Evolutionary conservation across 2,888 invertebrate genomes (phyloP).

Genomic region (Heterodera filipjevi): DNA sequence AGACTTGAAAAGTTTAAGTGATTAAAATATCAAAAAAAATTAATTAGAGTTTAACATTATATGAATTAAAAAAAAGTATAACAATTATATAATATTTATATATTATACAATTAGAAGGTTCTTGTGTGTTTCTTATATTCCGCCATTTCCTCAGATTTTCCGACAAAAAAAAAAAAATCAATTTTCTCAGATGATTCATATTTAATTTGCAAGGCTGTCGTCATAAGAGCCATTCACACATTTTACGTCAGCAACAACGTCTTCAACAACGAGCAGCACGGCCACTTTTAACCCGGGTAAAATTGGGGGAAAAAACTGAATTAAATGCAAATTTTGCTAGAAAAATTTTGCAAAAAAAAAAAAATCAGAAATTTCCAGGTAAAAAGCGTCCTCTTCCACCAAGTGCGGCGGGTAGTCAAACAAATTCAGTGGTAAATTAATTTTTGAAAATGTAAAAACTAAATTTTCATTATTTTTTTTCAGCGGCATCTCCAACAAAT

Average conservation of each 20-base stretch:
- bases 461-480: neutral
- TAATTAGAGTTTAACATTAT: no score
- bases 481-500: slow-evolving; percentile 8
- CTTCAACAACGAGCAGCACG: slow-evolving; percentile 5
- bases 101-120: no score
- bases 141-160: no score
- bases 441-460: neutral
- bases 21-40: no score
- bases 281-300: slow-evolving; percentile 16
- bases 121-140: no score
- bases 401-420: neutral
- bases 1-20: no score
- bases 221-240: neutral
- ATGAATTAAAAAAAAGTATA: no score
- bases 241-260: slow-evolving; percentile 1
- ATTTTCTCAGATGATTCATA: no score
- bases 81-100: no score
- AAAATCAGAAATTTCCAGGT: neutral
- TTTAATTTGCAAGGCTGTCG: neutral
- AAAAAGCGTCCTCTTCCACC: slow-evolving; percentile 22
- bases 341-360: neutral
- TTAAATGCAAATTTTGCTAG: neutral
- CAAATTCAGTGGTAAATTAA: neutral
- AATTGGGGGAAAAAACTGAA: neutral
- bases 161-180: no score